These are phyloP conservation scores for Macrotrachela quadricornifera DNA, from an alignment of 1,140 invertebrate genomes.

Conservation along the genomic window DNA sequence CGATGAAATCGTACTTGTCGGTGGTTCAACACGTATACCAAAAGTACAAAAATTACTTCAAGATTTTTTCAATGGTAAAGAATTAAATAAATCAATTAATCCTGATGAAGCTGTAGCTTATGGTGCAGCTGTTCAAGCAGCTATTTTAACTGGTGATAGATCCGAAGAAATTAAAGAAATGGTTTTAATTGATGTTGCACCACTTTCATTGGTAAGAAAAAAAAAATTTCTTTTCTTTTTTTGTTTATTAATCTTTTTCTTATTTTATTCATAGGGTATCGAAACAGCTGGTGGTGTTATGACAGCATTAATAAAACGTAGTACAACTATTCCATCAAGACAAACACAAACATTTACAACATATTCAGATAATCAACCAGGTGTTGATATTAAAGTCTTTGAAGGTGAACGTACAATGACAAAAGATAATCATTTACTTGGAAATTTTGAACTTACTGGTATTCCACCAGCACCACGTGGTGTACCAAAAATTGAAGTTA, in stretches of 20 bases:
- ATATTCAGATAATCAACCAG: slow-evolving; percentile 9
- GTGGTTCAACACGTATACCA: slow-evolving; percentile 41
- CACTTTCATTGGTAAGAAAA: slow-evolving; percentile 22
- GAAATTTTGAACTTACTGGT: slow-evolving; percentile 65
- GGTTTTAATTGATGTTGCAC: slow-evolving; percentile 25
- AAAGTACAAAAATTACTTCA: slow-evolving; percentile 36
- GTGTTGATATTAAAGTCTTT: slow-evolving; percentile 53
- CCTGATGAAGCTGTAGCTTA: slow-evolving; percentile 45
- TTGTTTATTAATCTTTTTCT: too few relatives aligned
- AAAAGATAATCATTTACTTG: slow-evolving; percentile 65
- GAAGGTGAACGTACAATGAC: slow-evolving; percentile 70
- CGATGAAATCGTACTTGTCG: slow-evolving; percentile 38
- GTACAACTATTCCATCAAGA: slow-evolving; percentile 7
- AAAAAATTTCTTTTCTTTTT: too few relatives aligned
- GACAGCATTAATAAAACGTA: slow-evolving; percentile 17
- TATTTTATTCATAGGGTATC: slow-evolving; percentile 50
- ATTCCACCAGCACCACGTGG: slow-evolving; percentile 43
- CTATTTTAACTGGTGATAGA: slow-evolving; percentile 41
- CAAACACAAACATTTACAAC: slow-evolving; percentile 7
- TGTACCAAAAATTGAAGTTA: slow-evolving; percentile 42
- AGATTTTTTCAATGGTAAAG: slow-evolving; percentile 27
- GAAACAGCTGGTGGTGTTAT: slow-evolving; percentile 45
- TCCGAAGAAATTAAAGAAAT: slow-evolving; percentile 22
- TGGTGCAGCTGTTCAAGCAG: slow-evolving; percentile 36
- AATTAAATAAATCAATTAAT: slow-evolving; percentile 25